Conservation (phyloP, 2,113 vertebrate genomes). For the Gobio gobio region DNA sequence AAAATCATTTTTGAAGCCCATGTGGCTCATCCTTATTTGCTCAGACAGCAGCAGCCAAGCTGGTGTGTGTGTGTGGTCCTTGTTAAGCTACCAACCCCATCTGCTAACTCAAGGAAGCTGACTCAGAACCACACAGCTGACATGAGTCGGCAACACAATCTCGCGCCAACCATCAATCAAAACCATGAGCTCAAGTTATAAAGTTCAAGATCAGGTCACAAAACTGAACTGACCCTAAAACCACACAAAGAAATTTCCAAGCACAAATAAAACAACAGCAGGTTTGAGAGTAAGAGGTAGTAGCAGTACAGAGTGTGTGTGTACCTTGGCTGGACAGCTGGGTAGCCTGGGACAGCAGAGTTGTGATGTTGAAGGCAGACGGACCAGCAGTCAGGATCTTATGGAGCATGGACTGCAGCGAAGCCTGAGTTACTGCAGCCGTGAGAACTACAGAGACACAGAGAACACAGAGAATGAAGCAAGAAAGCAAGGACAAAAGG, state of each 20-base stretch:
- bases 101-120: slow-evolving; percentile 18
- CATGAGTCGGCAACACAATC: background rate
- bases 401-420: slow-evolving; percentile 98
- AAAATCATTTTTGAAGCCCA: background rate
- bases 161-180: background rate
- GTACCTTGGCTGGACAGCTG: slow-evolving; percentile 96
- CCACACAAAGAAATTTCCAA: background rate
- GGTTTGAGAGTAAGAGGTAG: background rate
- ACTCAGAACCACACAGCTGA: slow-evolving; percentile 22
- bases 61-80: background rate
- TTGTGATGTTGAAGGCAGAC: slow-evolving; percentile 97
- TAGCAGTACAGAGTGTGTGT: background rate
- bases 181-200: background rate
- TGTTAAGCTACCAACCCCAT: slow-evolving; percentile 10
- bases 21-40: background rate
- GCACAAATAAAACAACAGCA: background rate
- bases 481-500: background rate
- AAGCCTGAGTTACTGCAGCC: slow-evolving; percentile 99
- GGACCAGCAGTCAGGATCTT: slow-evolving; percentile 98
- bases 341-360: slow-evolving; percentile 96
- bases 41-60: slow-evolving; percentile 5
- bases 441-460: slow-evolving; percentile 84
- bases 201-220: slow-evolving; percentile 15
- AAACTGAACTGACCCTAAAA: background rate
- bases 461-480: slow-evolving; percentile 31